Conservation (phyloP, 2,888 invertebrate species). For the Nemoura dubitans region DNA sequence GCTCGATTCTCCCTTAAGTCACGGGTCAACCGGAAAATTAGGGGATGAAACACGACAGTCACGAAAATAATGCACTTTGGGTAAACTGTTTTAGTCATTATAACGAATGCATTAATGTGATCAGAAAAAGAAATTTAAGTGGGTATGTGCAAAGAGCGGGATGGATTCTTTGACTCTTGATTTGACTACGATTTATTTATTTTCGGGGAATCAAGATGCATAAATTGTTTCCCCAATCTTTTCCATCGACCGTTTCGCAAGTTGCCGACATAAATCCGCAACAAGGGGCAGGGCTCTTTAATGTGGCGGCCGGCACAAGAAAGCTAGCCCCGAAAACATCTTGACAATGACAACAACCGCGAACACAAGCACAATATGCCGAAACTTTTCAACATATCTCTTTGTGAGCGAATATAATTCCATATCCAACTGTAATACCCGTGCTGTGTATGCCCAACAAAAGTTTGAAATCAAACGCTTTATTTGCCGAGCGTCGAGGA, state of each 20-base stretch:
- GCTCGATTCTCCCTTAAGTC: not conserved
- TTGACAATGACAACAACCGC: conserved; percentile 2
- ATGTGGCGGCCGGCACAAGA: not conserved
- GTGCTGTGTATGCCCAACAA: not conserved
- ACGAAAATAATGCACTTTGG: not conserved
- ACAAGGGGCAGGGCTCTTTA: not conserved
- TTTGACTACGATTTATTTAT: not conserved
- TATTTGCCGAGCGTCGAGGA: conserved; percentile 13
- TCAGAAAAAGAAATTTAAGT: not conserved
- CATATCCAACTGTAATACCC: conserved; percentile 22
- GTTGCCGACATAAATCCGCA: not conserved
- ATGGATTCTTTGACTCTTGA: not conserved
- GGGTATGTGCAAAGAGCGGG: not conserved
- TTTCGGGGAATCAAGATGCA: not conserved
- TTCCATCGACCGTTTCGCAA: not conserved
- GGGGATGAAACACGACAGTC: conserved; percentile 2
- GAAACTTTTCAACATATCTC: conserved; percentile 31
- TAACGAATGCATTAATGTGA: conserved; percentile 3
- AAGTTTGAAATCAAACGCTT: conserved; percentile 29
- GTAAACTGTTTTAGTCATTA: conserved; percentile 7
- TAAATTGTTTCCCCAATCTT: not conserved
- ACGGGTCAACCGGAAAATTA: conserved; percentile 35
- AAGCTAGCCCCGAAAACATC: conserved; percentile 1
- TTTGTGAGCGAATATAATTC: conserved; percentile 16
- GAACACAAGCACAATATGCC: not conserved